Conservation (phyloP, 2,888 invertebrate genomes). For the Omphaloscelis lunosa region DNA sequence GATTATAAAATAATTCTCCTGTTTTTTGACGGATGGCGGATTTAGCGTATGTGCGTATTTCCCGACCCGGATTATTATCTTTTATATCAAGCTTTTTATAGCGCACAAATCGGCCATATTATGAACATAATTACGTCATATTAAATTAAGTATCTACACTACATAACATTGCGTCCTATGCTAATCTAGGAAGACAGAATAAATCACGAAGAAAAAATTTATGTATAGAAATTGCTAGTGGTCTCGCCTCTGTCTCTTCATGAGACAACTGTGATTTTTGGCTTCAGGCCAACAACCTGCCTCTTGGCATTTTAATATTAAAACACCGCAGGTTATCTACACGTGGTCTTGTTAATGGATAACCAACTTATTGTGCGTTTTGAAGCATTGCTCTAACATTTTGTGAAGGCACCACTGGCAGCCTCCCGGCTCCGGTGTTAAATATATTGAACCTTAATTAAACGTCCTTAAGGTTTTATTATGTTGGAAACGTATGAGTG, state of each 20-base stretch:
- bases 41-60: conserved; percentile 32
- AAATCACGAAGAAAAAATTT: conserved; percentile 15
- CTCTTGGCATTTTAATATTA: conserved; percentile 52
- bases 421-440: no score
- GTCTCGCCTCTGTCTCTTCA: conserved; percentile 34
- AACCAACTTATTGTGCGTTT: neutral
- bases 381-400: conserved; percentile 26
- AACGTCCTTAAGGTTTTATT: no score
- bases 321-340: conserved; percentile 53
- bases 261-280: conserved; percentile 63
- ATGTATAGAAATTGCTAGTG: conserved; percentile 18
- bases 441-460: neutral
- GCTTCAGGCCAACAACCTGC: conserved; percentile 45
- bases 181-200: conserved; percentile 33
- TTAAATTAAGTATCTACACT: neutral
- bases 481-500: neutral
- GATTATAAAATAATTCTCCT: neutral
- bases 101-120: neutral
- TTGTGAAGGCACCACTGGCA: conserved; percentile 19
- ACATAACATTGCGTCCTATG: neutral
- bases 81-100: conserved; percentile 31
- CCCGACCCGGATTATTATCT: conserved; percentile 4
- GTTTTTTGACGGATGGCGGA: conserved; percentile 5
- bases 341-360: conserved; percentile 39
- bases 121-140: conserved; percentile 19